Evolutionary conservation across 2,797 vertebrate genomes (phyloP), one percentile per base, ranked within the genome.

Genomic region (Halcyon badia): DNA sequence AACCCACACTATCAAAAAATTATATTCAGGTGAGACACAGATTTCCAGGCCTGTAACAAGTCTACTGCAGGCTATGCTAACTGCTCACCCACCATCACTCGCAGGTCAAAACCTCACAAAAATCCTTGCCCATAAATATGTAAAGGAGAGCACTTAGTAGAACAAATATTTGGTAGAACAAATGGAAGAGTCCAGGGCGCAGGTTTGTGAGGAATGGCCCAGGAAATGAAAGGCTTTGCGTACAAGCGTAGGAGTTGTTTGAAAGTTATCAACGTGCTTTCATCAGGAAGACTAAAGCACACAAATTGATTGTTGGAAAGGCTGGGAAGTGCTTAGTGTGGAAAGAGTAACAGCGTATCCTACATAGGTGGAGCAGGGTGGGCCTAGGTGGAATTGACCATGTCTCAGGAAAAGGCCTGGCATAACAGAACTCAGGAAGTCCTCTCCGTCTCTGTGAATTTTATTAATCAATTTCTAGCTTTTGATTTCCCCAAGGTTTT

Each of bases 1-100:
- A n/a, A 22, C 5, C 5, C 7, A 41, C 0, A 0, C 5, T 49
- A 28, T 16, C 64, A 71, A 44, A n/a, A 77, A 39, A 1, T 8
- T 35, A n/a, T 9, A 19, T 25, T 14, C 35, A 61, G 14, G 1
- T 31, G 14, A 76, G 14, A 21, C 14, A 1, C 2, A 5, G 19
- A 66, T 56, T 65, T 78, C 33, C 30, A 78, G 14, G 11, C 16
- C 16, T 68, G 16, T 31, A 62, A 39, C 12, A 51, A 41, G 8
- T 18, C 24, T 21, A 28, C 19, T 11, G 11, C 22, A 35, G 21
- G 16, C 9, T 61, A 3, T 33, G 18, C 10, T 68, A 21, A 24
- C 21, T 41, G 31, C 12, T 42, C 14, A 58, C 19, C 8, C 46
- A 51, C 14, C 10, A 17, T 15, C 5, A 7, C 28, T 28, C 48